Evolutionary conservation across 23 tunicate genomes (phyloP), one percentile per base, ranked within the genome.

Genomic region (Trididemnum miniatum): DNA sequence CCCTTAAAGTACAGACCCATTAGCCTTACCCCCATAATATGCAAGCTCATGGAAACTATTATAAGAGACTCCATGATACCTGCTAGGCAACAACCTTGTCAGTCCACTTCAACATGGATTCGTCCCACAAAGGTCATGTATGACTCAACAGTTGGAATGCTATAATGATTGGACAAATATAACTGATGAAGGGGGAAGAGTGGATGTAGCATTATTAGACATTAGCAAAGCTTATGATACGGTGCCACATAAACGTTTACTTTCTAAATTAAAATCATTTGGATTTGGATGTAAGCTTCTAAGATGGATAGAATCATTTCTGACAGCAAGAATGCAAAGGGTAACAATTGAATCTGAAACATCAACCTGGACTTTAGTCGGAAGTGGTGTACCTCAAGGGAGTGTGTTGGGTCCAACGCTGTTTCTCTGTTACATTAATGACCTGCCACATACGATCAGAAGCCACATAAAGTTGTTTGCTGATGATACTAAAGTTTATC

Each of bases 361-460:
- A 15, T 71, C 77, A 25, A 71, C 7, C 38, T 32, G 25, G 36
- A 29, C n/a, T 20, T 7, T 5, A 34, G 77, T 71, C 15, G 30
- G 15, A 18, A 33, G 39, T 32, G 77, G 77, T 30, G 77, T 71
- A 5, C 38, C 77, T 4, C 77, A 71, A 71, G 77, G 77, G 5
- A 32, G 29, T 20, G 28, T 71, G 23, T 44, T 71, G 25, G 77
- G 77, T 7, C 36, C 77, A 25, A 15, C 28, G 18, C n/a, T 71
- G 30, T 71, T 71, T 71, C 38, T 71, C n/a, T 32, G 25, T 71
- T 71, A 71, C 30, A 31, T 71, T 4, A 71, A 71, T 71, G 77
- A 71, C 28, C n/a, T 71, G 5, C 77, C 77, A 71, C 26, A 30
- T 71, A 18, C 44, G 15, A 3, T 31, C 3, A 28, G 5, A 29